phyloP scores from a whole-genome alignment of 2,888 invertebrate genomes.

The Philonicus albiceps region DNA sequence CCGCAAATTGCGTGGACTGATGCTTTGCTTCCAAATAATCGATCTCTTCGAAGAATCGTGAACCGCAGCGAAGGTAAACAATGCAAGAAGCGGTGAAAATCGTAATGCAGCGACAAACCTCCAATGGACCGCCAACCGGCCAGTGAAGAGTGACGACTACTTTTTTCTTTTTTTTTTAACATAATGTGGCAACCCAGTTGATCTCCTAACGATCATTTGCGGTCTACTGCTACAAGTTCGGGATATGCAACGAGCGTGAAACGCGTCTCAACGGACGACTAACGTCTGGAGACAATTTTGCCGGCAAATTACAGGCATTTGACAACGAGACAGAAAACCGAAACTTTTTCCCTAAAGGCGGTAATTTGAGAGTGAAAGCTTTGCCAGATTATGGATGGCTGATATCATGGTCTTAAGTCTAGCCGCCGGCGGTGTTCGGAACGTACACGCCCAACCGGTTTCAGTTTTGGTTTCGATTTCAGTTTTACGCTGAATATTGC shows the following conservation, averaged over 20 bases:
- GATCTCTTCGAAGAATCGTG: not conserved
- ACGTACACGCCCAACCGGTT: slow-evolving; percentile 30
- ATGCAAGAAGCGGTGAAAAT: not conserved
- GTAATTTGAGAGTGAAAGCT: slow-evolving; percentile 27
- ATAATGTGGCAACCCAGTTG: not conserved
- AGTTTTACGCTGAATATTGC: not conserved
- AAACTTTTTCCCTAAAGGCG: slow-evolving; percentile 4
- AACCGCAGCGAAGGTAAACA: not conserved
- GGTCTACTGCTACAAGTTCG: slow-evolving; percentile 9
- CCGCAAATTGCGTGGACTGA: not conserved
- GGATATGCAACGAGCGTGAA: not conserved
- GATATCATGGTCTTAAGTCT: not conserved
- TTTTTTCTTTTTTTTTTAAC: too few relatives aligned
- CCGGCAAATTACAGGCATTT: slow-evolving; percentile 19
- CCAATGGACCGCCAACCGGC: not conserved
- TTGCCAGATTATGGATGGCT: not conserved
- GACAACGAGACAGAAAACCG: not conserved
- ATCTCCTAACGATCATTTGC: not conserved
- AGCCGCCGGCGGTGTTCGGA: not conserved
- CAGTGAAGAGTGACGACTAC: not conserved
- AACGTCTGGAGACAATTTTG: slow-evolving; percentile 23
- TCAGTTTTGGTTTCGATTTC: slow-evolving; percentile 6
- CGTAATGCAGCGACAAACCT: not conserved
- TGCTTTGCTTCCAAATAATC: not conserved
- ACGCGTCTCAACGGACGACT: slow-evolving; percentile 5